These are phyloP conservation scores for Pseudomyrmex flavicornis DNA, from an alignment of 1,140 invertebrate species.

Conservation along the genomic window DNA sequence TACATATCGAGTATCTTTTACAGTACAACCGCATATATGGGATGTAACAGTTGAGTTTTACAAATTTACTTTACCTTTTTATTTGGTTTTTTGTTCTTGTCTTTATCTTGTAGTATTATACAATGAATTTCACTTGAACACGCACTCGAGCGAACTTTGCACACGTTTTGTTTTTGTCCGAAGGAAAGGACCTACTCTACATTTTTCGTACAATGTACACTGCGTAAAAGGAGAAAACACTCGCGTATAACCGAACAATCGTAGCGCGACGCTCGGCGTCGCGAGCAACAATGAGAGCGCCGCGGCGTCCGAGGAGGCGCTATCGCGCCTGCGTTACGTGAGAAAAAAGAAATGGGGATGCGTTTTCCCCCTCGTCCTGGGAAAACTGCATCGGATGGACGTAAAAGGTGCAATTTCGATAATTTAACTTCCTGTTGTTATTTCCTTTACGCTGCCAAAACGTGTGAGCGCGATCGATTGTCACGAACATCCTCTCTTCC, in stretches of 20 bases:
- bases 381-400: neutral
- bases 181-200: too few species aligned
- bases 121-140: too few species aligned
- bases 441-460: neutral
- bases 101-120: too few species aligned
- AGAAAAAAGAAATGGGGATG: neutral
- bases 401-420: slow-evolving; percentile 16
- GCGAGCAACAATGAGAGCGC: neutral
- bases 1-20: too few species aligned
- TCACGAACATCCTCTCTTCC: too few species aligned
- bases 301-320: neutral
- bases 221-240: neutral
- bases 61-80: too few species aligned
- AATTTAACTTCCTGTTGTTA: slow-evolving; percentile 15
- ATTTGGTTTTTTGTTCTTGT: too few species aligned
- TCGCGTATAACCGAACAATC: slow-evolving; percentile 11
- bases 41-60: too few species aligned
- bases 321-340: slow-evolving; percentile 11
- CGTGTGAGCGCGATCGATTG: neutral
- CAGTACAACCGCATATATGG: too few species aligned
- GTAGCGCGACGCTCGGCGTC: neutral
- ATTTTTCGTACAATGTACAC: neutral
- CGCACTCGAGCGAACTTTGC: too few species aligned
- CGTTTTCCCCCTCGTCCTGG: slow-evolving; percentile 2
- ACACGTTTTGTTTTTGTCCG: too few species aligned